A percentile compares a stretch with the other conserved stretches of the same genome.
Evolutionary conservation across 1,140 invertebrate genomes (phyloP).

Genomic region (Anastatus disparis): DNA sequence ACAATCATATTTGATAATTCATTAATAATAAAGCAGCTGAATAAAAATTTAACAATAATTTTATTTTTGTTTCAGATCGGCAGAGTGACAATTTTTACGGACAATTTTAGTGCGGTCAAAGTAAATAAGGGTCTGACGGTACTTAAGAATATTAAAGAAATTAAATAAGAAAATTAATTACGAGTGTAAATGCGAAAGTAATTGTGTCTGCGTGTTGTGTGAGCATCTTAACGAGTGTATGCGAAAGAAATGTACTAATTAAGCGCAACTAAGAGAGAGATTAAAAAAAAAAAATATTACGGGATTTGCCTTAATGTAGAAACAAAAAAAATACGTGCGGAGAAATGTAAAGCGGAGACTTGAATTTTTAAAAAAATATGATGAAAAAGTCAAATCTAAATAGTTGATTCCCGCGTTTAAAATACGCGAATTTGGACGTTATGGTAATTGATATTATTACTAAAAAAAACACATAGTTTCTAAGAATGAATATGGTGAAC

Average conservation of each 20-base stretch:
- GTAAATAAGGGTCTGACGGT: slow-evolving; percentile 3
- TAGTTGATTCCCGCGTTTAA: slow-evolving; percentile 2
- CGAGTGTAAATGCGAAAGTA: neutral
- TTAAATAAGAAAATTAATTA: neutral
- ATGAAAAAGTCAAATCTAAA: neutral
- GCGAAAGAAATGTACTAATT: neutral
- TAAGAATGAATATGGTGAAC: slow-evolving; percentile 10
- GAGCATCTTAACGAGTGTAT: neutral
- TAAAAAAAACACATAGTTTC: neutral
- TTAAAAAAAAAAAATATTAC: slow-evolving; percentile 1
- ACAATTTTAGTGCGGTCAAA: neutral
- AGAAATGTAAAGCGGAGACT: neutral
- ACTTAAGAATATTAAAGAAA: slow-evolving; percentile 4
- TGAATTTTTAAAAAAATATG: neutral
- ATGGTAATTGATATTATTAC: slow-evolving; percentile 36
- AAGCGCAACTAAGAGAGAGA: neutral
- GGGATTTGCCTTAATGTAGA: slow-evolving; percentile 37
- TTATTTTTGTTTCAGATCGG: slow-evolving; percentile 28
- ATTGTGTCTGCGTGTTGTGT: neutral
- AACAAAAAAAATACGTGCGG: neutral
- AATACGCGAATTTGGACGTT: neutral
- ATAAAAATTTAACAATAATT: neutral
- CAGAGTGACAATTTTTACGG: slow-evolving; percentile 11
- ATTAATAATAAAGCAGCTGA: neutral
- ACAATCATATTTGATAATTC: no score